phyloP scores from a whole-genome alignment of 2,888 invertebrate genomes.

The Helicoverpa assulta region DNA sequence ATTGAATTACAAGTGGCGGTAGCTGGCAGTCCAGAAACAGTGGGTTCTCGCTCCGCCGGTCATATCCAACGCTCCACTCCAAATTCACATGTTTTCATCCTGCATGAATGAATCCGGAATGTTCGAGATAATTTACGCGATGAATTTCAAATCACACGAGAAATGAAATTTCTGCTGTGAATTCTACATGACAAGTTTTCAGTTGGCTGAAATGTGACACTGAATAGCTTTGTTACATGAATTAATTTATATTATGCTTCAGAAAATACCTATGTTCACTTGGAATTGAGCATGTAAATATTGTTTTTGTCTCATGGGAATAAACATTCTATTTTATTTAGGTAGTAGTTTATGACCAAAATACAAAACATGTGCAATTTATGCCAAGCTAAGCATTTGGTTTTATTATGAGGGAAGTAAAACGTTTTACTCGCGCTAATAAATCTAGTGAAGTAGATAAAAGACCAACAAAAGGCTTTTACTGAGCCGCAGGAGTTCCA shows the following conservation, averaged over 20 bases:
- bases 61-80: slow-evolving; percentile 15
- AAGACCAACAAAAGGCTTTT: slow-evolving; percentile 39
- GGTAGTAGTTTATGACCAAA: not conserved
- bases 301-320: too few relatives aligned
- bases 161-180: slow-evolving; percentile 36
- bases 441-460: slow-evolving; percentile 32
- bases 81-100: slow-evolving; percentile 34
- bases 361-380: slow-evolving; percentile 18
- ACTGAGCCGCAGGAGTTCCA: slow-evolving; percentile 18
- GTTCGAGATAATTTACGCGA: slow-evolving; percentile 39
- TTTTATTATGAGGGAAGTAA: slow-evolving; percentile 23
- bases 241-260: not conserved
- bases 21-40: slow-evolving; percentile 12
- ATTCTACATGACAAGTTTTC: slow-evolving; percentile 39
- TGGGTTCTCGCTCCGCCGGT: slow-evolving; percentile 5
- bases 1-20: slow-evolving; percentile 51
- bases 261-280: slow-evolving; percentile 2
- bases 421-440: slow-evolving; percentile 38
- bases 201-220: slow-evolving; percentile 10
- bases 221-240: slow-evolving; percentile 14
- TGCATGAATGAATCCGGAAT: slow-evolving; percentile 34
- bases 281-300: slow-evolving; percentile 1
- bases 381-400: slow-evolving; percentile 16
- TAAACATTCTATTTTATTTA: not conserved
- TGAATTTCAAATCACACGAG: slow-evolving; percentile 40